Evolutionary conservation across 1,140 invertebrate species (phyloP).

Genomic region (Cydia splendana): DNA sequence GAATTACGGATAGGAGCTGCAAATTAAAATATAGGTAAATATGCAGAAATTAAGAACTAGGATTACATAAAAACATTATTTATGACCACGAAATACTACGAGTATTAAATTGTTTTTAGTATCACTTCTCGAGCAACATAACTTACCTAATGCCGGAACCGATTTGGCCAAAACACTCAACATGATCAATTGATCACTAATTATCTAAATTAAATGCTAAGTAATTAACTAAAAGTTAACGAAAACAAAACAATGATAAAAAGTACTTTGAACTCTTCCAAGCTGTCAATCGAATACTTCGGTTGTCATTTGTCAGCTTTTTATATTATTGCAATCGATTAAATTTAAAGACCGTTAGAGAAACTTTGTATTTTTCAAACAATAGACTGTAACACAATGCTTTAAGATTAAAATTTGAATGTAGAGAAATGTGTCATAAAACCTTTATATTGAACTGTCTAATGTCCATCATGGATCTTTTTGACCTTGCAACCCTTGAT

Average conservation of each 20-base stretch:
- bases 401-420: too few species aligned
- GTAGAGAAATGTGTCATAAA: background rate
- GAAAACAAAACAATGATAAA: conserved; percentile 42
- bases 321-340: background rate
- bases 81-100: background rate
- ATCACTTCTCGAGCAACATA: background rate
- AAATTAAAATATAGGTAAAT: conserved; percentile 41
- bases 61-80: conserved; percentile 13
- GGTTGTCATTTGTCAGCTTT: background rate
- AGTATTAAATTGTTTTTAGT: background rate
- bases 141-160: conserved; percentile 49
- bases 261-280: conserved; percentile 44
- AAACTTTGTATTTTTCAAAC: too few species aligned
- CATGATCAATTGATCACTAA: conserved; percentile 50
- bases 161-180: conserved; percentile 49
- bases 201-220: conserved; percentile 32
- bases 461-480: too few species aligned
- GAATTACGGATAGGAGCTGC: conserved; percentile 47
- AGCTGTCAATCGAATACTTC: conserved; percentile 2
- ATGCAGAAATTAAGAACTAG: conserved; percentile 33
- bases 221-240: conserved; percentile 37
- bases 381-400: too few species aligned
- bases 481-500: too few species aligned
- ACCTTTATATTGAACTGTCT: background rate
- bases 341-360: too few species aligned